Evolutionary conservation across 2,113 vertebrate genomes (phyloP), one percentile per base, ranked within the genome.

Genomic region (Sula dactylatra): DNA sequence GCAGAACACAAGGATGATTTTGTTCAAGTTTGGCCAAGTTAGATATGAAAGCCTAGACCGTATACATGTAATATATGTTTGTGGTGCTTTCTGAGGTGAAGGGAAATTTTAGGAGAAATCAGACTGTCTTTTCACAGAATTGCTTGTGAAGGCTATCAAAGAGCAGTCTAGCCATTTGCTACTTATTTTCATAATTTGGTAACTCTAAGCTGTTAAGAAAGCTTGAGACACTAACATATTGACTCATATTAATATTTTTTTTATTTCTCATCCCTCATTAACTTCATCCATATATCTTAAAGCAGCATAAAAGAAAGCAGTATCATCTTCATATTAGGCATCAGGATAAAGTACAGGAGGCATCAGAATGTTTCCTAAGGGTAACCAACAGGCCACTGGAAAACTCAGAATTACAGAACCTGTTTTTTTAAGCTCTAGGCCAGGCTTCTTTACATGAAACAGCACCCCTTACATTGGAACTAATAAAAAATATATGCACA

Each of bases 321-420:
- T n/a, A n/a, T 50, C 34, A 58, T 90, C 76, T 91, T 91, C 62
- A 50, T 86, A 62, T 85, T 94, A 90, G 25, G 26, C 36, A 66
- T n/a, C n/a, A n/a, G n/a, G 82, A 94, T 38, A 70, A 40, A 90
- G 95, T 94, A 78, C 87, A 96, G 93, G 87, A 96, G 70, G 18
- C n/a, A 72, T 85, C n/a, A 89, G 56, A 94, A 89, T 87, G 14
- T 82, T 87, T 94, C 62, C 58, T 38, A 73, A 87, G 87, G 56
- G 72, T 64, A 89, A 42, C 36, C 49, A 87, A 52, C 62, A 94
- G 82, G 12, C 34, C 40, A 55, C 49, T 82, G 94, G 44, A 96
- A 96, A 96, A 94, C 49, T 93, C 36, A 69, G 69, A 88, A 82
- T 65, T 86, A 45, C 38, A 87, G 49, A 91, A 90, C 19, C 24